Conservation (phyloP, 2,888 invertebrate species). For the Drosophila atripex region DNA sequence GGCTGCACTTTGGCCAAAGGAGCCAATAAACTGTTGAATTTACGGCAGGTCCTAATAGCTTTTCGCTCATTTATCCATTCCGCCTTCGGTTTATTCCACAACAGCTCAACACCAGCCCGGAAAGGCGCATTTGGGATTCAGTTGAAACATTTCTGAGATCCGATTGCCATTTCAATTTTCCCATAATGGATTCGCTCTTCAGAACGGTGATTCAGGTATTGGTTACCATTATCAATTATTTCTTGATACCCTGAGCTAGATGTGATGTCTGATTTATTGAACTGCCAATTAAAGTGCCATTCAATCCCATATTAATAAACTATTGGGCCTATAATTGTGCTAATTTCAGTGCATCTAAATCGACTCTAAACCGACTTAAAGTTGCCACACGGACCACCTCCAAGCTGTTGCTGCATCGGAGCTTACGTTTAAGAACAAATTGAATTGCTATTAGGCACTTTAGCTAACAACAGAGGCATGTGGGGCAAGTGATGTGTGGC, state of each 20-base stretch:
- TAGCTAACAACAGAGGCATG: conserved; percentile 15
- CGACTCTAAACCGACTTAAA: background rate
- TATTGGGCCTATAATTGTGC: background rate
- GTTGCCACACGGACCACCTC: background rate
- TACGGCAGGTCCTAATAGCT: conserved; percentile 69
- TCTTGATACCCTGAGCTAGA: background rate
- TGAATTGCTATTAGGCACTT: conserved; percentile 45
- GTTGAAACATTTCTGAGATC: conserved; percentile 15
- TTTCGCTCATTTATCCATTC: conserved; percentile 52
- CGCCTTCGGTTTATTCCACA: conserved; percentile 11
- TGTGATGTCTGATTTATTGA: background rate
- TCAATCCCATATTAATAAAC: background rate
- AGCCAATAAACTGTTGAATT: conserved; percentile 74
- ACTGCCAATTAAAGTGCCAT: background rate
- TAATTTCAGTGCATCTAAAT: background rate
- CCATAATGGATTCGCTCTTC: background rate
- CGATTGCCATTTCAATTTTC: background rate
- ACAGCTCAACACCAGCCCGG: conserved; percentile 36
- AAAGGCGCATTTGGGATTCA: conserved; percentile 57
- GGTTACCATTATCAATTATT: background rate
- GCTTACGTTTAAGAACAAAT: conserved; percentile 43
- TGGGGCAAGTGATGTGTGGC: conserved; percentile 37
- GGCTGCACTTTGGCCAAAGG: conserved; percentile 49
- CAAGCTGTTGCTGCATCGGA: conserved; percentile 31
- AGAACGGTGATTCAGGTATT: background rate